Conservation (phyloP, 2,888 invertebrate species). For the Tetramorium bicarinatum region DNA sequence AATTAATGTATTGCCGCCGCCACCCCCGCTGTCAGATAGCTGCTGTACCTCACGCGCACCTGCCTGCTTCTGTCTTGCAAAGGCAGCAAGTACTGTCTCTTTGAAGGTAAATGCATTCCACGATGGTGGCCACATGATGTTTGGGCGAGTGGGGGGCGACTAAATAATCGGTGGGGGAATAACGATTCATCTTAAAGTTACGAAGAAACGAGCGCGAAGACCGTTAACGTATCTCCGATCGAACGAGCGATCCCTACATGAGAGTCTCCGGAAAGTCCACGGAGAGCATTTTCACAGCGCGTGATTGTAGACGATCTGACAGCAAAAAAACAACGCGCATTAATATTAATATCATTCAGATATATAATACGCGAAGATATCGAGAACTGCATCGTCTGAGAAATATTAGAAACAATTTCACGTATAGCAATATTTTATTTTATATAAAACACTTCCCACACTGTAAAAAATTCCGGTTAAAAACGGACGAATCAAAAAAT, state of each 20-base stretch:
- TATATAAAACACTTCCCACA: neutral
- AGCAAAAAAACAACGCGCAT: neutral
- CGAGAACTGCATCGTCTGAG: neutral
- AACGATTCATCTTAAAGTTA: conserved; percentile 58
- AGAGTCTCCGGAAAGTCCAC: neutral
- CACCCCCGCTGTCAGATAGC: neutral
- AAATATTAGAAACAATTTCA: neutral
- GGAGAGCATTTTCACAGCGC: neutral
- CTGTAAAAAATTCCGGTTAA: too few species aligned
- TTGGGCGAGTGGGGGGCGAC: conserved; percentile 51
- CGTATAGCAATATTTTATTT: neutral
- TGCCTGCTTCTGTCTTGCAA: conserved; percentile 50
- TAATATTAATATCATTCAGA: neutral
- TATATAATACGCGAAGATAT: neutral
- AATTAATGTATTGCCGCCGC: conserved; percentile 19
- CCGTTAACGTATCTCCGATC: neutral
- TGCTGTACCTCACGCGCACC: conserved; percentile 48
- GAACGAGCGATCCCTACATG: neutral
- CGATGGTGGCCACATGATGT: conserved; percentile 45
- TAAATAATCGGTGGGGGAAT: conserved; percentile 58
- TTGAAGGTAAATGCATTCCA: conserved; percentile 63
- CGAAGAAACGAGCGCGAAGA: conserved; percentile 26
- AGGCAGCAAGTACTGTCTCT: conserved; percentile 62
- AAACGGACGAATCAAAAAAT: too few species aligned
- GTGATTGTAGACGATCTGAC: neutral